Conservation (phyloP, 2,888 invertebrate genomes). For the Hypselothyrea guttata region DNA sequence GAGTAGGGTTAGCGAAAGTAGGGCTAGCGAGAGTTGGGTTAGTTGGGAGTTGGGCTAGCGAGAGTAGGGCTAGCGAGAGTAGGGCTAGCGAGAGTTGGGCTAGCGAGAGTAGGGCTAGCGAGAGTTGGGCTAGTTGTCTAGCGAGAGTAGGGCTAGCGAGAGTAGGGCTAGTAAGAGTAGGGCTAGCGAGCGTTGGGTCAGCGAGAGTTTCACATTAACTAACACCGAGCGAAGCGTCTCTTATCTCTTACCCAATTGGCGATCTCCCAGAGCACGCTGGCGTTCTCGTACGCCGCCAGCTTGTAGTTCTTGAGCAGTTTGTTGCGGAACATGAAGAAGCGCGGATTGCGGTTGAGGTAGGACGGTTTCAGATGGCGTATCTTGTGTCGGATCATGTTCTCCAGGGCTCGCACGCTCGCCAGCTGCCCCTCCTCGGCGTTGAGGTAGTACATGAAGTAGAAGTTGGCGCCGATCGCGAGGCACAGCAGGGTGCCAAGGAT, state of each 20-base stretch:
- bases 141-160: no score
- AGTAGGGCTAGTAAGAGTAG: no score
- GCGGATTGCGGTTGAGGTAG: slow-evolving; percentile 81
- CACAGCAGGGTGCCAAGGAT: slow-evolving; percentile 77
- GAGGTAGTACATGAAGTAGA: slow-evolving; percentile 82
- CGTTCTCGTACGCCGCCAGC: slow-evolving; percentile 82
- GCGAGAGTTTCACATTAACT: no score
- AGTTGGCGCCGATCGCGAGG: slow-evolving; percentile 78
- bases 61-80: no score
- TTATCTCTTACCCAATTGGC: slow-evolving; percentile 82
- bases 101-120: no score
- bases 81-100: no score
- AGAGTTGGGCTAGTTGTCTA: no score
- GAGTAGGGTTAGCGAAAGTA: no score
- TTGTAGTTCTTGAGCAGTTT: slow-evolving; percentile 81
- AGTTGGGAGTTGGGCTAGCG: no score
- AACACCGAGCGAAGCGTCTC: no score
- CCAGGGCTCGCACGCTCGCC: slow-evolving; percentile 82
- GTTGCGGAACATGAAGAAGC: slow-evolving; percentile 81
- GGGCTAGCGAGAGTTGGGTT: no score
- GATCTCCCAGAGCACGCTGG: slow-evolving; percentile 83
- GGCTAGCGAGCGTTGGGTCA: no score
- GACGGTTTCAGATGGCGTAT: slow-evolving; percentile 81
- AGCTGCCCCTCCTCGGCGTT: slow-evolving; percentile 81
- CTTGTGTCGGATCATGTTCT: slow-evolving; percentile 80